Conservation (phyloP, 2,888 invertebrate genomes). For the Ecliptopera silaceata region DNA sequence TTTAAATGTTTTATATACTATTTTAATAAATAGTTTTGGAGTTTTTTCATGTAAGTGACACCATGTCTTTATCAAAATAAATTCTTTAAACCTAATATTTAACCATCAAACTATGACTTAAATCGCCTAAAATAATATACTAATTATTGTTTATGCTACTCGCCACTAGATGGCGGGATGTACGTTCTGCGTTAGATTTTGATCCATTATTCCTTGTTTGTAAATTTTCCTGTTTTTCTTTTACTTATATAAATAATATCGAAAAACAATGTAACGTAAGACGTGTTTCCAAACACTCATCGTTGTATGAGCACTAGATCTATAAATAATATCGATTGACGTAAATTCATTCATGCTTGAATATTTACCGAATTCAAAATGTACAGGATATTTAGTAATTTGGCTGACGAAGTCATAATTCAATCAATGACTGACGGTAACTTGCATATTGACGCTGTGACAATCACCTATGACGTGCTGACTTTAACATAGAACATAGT, state of each 20-base stretch:
- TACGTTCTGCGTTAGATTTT: neutral
- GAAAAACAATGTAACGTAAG: neutral
- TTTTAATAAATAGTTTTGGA: too few relatives aligned
- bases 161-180: constrained; percentile 12
- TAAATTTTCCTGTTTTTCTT: constrained; percentile 2
- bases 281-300: constrained; percentile 8
- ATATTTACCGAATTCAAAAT: constrained; percentile 2
- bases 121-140: too few relatives aligned
- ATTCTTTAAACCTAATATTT: too few relatives aligned
- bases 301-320: neutral
- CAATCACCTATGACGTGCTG: too few relatives aligned
- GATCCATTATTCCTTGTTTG: neutral
- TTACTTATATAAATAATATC: neutral
- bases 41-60: too few relatives aligned
- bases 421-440: neutral
- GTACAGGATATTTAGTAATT: neutral
- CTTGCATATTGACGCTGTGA: too few relatives aligned
- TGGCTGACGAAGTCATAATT: neutral
- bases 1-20: too few relatives aligned
- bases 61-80: too few relatives aligned
- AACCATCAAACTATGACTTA: too few relatives aligned
- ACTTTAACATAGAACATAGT: too few relatives aligned
- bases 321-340: constrained; percentile 21
- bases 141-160: constrained; percentile 2
- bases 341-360: constrained; percentile 24